Evolutionary conservation across 2,113 vertebrate genomes (phyloP).

Genomic region (Drymodes brunneopygia): DNA sequence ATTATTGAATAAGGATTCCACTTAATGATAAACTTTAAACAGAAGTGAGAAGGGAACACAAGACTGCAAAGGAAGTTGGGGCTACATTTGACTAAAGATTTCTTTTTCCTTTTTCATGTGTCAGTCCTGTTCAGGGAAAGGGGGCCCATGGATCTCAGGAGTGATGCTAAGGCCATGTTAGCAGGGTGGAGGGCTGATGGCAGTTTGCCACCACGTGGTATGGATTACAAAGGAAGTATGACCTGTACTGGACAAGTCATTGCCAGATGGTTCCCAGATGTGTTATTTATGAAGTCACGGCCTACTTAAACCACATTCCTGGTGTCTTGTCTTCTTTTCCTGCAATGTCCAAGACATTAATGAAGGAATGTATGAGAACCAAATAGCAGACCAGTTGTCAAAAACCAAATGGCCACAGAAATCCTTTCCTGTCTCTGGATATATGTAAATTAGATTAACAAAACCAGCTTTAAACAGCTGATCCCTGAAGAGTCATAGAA

Average conservation of each 20-base stretch:
- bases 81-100: background rate
- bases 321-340: conserved; percentile 62
- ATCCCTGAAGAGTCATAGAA: conserved; percentile 30
- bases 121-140: background rate
- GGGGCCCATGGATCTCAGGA: background rate
- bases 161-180: conserved; percentile 7
- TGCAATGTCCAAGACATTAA: conserved; percentile 58
- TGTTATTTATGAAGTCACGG: conserved; percentile 66
- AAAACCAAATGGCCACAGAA: conserved; percentile 52
- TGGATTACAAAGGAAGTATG: conserved; percentile 61
- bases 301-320: conserved; percentile 64
- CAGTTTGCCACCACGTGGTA: conserved; percentile 58
- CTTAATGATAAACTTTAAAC: background rate
- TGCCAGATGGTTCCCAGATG: conserved; percentile 66
- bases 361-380: conserved; percentile 63
- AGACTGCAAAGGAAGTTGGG: background rate
- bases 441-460: conserved; percentile 49
- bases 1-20: background rate
- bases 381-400: conserved; percentile 63
- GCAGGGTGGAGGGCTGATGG: conserved; percentile 47
- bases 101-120: background rate
- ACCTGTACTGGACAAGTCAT: conserved; percentile 48
- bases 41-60: background rate
- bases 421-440: conserved; percentile 38
- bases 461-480: conserved; percentile 37